Percentiles rank a stretch among this genome's conserved stretches.
Evolutionary conservation across 1,140 invertebrate species (phyloP).

Genomic region (Sminthurides bifidus): DNA sequence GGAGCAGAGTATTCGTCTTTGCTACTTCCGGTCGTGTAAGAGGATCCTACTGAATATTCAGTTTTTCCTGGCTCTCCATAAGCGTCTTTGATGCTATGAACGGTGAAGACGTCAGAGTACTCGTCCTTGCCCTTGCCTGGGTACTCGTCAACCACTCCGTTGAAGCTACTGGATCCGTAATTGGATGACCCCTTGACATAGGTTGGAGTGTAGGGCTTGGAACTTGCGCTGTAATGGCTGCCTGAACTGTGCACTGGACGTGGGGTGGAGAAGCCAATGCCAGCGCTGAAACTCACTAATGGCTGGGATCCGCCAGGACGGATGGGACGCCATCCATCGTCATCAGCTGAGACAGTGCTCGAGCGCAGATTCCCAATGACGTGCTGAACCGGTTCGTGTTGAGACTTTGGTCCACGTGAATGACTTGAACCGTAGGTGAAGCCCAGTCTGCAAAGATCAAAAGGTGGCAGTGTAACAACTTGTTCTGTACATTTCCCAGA

Average conservation of each 20-base stretch:
- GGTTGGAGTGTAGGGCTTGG: slow-evolving; percentile 15
- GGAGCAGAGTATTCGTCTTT: no score
- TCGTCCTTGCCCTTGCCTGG: no score
- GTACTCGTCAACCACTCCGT: not conserved
- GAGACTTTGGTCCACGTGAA: not conserved
- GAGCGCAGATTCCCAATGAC: not conserved
- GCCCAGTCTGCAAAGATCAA: slow-evolving; percentile 14
- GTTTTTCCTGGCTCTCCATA: no score
- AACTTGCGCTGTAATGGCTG: slow-evolving; percentile 14
- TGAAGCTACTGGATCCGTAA: not conserved
- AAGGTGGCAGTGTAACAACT: no score
- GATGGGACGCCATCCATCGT: slow-evolving; percentile 3
- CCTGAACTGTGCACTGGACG: not conserved
- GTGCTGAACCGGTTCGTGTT: not conserved
- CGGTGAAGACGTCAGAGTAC: no score
- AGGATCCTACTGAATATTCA: no score
- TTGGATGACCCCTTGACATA: not conserved
- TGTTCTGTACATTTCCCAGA: no score
- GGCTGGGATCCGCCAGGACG: not conserved
- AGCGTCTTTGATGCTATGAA: no score
- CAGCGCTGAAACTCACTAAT: slow-evolving; percentile 17
- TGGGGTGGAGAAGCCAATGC: not conserved
- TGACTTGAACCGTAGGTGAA: slow-evolving; percentile 18
- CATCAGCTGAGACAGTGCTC: not conserved
- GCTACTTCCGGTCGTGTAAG: no score